Conservation (phyloP, 2,888 invertebrate species). For the Ptilodon capucinus region DNA sequence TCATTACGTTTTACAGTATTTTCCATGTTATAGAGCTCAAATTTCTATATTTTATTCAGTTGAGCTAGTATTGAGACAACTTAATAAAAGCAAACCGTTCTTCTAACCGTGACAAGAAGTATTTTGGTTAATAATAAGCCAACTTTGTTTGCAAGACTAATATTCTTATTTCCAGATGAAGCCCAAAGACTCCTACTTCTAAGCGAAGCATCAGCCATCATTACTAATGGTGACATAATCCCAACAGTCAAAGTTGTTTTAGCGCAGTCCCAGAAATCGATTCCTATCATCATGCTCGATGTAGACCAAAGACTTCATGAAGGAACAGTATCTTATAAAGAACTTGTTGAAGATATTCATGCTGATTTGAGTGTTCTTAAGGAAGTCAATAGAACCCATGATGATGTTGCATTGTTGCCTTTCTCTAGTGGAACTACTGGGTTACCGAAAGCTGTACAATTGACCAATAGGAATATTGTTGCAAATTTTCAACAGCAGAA, state of each 20-base stretch:
- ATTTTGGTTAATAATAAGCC: no score
- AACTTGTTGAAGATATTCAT: slow-evolving; percentile 72
- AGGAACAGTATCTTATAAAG: slow-evolving; percentile 83
- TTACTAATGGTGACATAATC: slow-evolving; percentile 82
- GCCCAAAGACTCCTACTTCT: slow-evolving; percentile 83
- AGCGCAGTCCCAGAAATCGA: slow-evolving; percentile 57
- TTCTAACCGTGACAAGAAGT: no score
- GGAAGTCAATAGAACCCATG: slow-evolving; percentile 54
- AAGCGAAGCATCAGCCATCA: slow-evolving; percentile 82
- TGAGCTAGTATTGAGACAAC: no score
- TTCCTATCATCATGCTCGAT: slow-evolving; percentile 77
- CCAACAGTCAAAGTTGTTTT: slow-evolving; percentile 71
- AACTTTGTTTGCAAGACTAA: no score
- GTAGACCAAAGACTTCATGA: slow-evolving; percentile 56
- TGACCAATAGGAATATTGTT: slow-evolving; percentile 83
- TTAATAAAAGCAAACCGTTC: no score
- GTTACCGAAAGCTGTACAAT: slow-evolving; percentile 87
- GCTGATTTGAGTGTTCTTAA: slow-evolving; percentile 75
- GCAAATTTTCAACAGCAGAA: slow-evolving; percentile 71
- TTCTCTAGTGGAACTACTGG: slow-evolving; percentile 95
- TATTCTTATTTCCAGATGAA: slow-evolving; percentile 83
- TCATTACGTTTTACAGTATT: no score
- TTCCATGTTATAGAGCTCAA: no score
- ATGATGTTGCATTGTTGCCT: slow-evolving; percentile 86
- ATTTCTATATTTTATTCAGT: no score